Conservation (phyloP, 2,888 invertebrate species). For the Celastrina argiolus region DNA sequence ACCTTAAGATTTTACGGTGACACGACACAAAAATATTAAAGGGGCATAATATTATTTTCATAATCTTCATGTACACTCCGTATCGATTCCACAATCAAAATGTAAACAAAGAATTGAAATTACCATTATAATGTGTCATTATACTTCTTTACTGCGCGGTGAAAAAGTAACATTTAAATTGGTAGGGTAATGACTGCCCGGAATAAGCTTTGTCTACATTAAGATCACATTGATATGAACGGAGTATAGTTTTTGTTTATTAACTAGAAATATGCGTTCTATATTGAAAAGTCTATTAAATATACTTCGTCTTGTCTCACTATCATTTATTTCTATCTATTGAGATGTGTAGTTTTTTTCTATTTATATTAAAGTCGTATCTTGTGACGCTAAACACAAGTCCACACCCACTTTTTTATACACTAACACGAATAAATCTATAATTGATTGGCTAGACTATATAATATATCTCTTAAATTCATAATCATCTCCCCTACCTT, state of each 20-base stretch:
- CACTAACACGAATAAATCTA: conserved; percentile 14
- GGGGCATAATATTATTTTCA: not conserved
- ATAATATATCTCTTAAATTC: not conserved
- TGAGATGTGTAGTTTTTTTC: not conserved
- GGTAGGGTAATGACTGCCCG: too few species aligned
- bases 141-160: too few species aligned
- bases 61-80: not conserved
- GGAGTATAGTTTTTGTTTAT: not conserved
- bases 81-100: too few species aligned
- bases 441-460: conserved; percentile 8
- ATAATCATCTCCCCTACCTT: not conserved
- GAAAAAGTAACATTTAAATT: too few species aligned
- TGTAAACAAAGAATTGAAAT: too few species aligned
- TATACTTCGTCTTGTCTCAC: not conserved
- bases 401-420: conserved; percentile 14
- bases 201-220: too few species aligned
- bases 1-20: conserved; percentile 11
- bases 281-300: not conserved
- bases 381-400: conserved; percentile 8
- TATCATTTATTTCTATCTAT: conserved; percentile 16
- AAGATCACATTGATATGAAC: too few species aligned
- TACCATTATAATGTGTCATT: too few species aligned
- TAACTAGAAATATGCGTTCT: not conserved
- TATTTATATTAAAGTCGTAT: conserved; percentile 5
- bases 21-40: not conserved